phyloP scores from a whole-genome alignment of 2,888 invertebrate species.

The Oscheius sp. region DNA sequence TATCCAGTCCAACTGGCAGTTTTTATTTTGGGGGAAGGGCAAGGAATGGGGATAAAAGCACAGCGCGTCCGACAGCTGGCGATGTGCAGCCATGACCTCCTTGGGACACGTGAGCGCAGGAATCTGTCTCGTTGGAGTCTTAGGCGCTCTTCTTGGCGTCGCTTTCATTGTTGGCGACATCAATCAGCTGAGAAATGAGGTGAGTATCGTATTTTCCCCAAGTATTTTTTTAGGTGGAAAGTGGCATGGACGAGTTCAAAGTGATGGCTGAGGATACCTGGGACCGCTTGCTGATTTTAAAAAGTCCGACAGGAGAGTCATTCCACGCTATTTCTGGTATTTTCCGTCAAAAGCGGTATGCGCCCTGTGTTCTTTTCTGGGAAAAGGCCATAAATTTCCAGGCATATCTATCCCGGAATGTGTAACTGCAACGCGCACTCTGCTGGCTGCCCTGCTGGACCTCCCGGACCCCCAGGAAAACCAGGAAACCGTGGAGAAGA shows the following conservation, averaged over 20 bases:
- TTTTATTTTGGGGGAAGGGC: too few species aligned
- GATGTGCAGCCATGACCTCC: constrained; percentile 43
- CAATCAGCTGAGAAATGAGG: constrained; percentile 51
- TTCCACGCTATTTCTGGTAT: constrained; percentile 45
- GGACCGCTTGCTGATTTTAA: constrained; percentile 52
- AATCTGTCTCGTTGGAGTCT: constrained; percentile 50
- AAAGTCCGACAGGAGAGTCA: constrained; percentile 43
- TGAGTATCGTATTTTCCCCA: too few species aligned
- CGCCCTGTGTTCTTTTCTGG: not conserved
- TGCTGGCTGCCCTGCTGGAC: constrained; percentile 58
- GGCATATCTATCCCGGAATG: constrained; percentile 52
- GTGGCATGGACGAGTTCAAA: constrained; percentile 54
- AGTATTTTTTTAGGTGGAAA: constrained; percentile 39
- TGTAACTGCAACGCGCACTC: constrained; percentile 55
- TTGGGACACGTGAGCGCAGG: constrained; percentile 50
- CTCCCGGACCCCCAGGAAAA: constrained; percentile 56
- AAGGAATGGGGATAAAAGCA: too few species aligned
- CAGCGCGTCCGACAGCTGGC: not conserved
- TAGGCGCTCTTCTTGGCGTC: constrained; percentile 52
- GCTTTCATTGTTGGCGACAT: constrained; percentile 58
- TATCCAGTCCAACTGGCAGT: not conserved
- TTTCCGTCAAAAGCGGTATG: constrained; percentile 38
- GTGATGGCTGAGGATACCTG: constrained; percentile 54
- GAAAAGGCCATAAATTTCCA: not conserved
- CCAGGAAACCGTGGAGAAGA: constrained; percentile 58